These are phyloP conservation scores for Sthenelais limicola DNA, from an alignment of 2,888 invertebrate genomes.

Conservation along the genomic window DNA sequence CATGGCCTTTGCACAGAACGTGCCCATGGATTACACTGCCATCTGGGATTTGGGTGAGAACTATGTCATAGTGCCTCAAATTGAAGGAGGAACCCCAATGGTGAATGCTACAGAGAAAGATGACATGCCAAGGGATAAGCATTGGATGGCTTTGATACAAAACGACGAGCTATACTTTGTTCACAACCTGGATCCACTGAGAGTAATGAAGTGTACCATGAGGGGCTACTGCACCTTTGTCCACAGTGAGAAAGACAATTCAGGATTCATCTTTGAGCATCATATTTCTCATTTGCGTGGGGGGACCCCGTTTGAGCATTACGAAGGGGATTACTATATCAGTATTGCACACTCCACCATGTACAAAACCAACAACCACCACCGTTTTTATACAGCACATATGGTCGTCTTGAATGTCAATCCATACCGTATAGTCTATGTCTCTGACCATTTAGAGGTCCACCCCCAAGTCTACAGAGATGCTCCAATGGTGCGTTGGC, in stretches of 20 bases:
- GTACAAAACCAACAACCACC: conserved; percentile 51
- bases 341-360: conserved; percentile 56
- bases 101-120: conserved; percentile 52
- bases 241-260: conserved; percentile 47
- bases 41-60: conserved; percentile 54
- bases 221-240: conserved; percentile 52
- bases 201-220: conserved; percentile 53
- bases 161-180: conserved; percentile 54
- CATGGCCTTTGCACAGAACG: conserved; percentile 50
- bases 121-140: conserved; percentile 58
- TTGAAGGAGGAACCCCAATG: conserved; percentile 56
- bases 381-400: conserved; percentile 55
- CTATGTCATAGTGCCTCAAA: conserved; percentile 53
- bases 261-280: conserved; percentile 53
- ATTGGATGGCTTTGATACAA: conserved; percentile 54
- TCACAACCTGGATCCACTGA: conserved; percentile 57
- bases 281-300: conserved; percentile 54
- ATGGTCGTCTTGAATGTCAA: conserved; percentile 53
- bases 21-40: conserved; percentile 53
- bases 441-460: conserved; percentile 53
- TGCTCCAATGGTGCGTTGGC: conserved; percentile 53
- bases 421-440: conserved; percentile 55
- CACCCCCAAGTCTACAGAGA: conserved; percentile 50
- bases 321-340: conserved; percentile 54
- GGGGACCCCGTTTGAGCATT: conserved; percentile 56